phyloP scores from a whole-genome alignment of 2,797 vertebrate genomes.

The Echeneis naucrates region DNA sequence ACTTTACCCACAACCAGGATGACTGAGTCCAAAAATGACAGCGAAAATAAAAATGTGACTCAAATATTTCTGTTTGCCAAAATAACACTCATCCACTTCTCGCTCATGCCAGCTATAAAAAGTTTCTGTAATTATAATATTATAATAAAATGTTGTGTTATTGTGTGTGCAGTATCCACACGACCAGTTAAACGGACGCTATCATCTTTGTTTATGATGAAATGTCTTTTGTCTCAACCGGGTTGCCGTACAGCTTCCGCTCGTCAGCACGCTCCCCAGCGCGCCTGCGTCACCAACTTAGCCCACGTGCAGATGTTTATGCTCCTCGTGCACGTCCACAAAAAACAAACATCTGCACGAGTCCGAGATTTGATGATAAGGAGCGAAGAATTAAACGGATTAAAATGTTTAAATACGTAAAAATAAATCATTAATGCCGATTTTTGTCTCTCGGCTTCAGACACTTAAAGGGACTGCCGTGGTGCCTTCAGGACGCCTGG shows the following conservation, averaged over 20 bases:
- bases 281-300: constrained; percentile 70
- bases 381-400: background rate
- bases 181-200: too few species aligned
- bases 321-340: constrained; percentile 71
- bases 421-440: background rate
- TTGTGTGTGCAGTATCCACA: background rate
- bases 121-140: too few species aligned
- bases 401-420: background rate
- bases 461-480: constrained; percentile 1
- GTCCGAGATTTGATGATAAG: background rate
- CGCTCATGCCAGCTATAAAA: too few species aligned
- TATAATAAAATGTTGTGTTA: too few species aligned
- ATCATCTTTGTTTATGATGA: background rate
- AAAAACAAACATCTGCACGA: background rate
- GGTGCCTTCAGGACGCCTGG: constrained; percentile 23
- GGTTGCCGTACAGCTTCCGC: constrained; percentile 19
- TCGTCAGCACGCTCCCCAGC: constrained; percentile 60
- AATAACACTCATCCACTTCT: too few species aligned
- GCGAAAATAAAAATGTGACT: too few species aligned
- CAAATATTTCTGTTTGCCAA: too few species aligned
- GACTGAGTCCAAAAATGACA: too few species aligned
- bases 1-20: too few species aligned
- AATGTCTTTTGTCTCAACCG: constrained; percentile 11
- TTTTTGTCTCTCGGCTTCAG: background rate
- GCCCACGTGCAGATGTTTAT: constrained; percentile 88